These are phyloP conservation scores for Diaphora mendica DNA, from an alignment of 2,888 invertebrate genomes.

Conservation along the genomic window DNA sequence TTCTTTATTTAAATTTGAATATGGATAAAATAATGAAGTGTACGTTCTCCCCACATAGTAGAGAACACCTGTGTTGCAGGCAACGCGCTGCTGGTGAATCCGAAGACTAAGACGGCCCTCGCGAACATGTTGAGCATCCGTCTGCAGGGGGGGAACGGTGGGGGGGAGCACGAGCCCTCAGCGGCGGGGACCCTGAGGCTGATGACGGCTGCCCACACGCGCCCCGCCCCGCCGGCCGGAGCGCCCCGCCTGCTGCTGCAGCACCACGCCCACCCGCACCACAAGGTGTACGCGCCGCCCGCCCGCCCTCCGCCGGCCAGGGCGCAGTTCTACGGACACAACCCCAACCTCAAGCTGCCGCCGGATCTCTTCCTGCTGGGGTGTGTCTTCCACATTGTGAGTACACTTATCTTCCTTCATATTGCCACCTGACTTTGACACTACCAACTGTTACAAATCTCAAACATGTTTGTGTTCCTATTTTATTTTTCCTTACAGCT, in stretches of 20 bases:
- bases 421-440: no score
- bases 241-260: conserved; percentile 23
- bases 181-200: conserved; percentile 91
- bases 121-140: conserved; percentile 97
- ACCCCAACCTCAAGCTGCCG: conserved; percentile 95
- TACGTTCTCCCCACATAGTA: conserved; percentile 12
- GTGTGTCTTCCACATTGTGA: conserved; percentile 95
- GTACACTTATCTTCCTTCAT: conserved; percentile 39
- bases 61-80: conserved; percentile 51
- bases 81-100: conserved; percentile 90
- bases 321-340: conserved; percentile 96
- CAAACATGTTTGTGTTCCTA: no score
- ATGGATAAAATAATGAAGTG: neutral
- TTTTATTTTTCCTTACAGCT: no score
- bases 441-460: no score
- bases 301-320: conserved; percentile 87
- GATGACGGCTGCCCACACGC: conserved; percentile 93
- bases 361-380: conserved; percentile 96
- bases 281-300: conserved; percentile 79
- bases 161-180: conserved; percentile 84
- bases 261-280: conserved; percentile 45
- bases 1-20: neutral
- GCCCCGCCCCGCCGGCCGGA: conserved; percentile 76
- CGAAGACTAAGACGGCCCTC: conserved; percentile 97
- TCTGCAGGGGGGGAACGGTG: conserved; percentile 77